phyloP scores from a whole-genome alignment of 2,888 invertebrate genomes.

The Cantharis rufa region DNA sequence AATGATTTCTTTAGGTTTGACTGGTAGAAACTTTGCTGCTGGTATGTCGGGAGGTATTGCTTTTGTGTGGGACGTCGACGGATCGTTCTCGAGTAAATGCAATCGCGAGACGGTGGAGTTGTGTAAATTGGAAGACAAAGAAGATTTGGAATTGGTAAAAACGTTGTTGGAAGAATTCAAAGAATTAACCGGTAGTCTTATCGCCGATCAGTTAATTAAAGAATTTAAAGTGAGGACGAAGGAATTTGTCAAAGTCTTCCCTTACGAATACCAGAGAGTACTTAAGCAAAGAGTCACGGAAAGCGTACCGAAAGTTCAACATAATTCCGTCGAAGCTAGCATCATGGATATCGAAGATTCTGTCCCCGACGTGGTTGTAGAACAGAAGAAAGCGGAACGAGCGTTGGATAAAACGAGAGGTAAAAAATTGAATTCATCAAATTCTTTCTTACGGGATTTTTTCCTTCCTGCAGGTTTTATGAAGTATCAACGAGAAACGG shows the following conservation, averaged over 20 bases:
- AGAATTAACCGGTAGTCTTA: conserved; percentile 77
- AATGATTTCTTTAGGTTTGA: conserved; percentile 65
- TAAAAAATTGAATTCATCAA: conserved; percentile 6
- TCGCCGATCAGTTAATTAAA: conserved; percentile 78
- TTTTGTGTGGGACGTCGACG: conserved; percentile 89
- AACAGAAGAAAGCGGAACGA: conserved; percentile 81
- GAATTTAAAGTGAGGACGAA: conserved; percentile 77
- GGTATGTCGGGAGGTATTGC: conserved; percentile 97
- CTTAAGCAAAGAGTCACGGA: conserved; percentile 66
- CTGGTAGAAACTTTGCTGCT: conserved; percentile 98
- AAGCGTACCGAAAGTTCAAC: conserved; percentile 37
- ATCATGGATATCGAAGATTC: conserved; percentile 85
- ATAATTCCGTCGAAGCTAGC: conserved; percentile 51
- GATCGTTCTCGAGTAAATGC: conserved; percentile 83
- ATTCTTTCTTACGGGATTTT: conserved; percentile 7
- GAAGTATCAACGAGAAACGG: conserved; percentile 90
- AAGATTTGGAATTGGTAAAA: conserved; percentile 79
- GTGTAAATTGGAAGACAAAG: conserved; percentile 74
- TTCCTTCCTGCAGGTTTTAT: conserved; percentile 79
- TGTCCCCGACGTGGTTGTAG: conserved; percentile 74
- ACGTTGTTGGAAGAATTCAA: conserved; percentile 82
- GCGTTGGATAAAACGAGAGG: conserved; percentile 78
- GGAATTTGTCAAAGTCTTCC: conserved; percentile 93
- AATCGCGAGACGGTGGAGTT: conserved; percentile 96
- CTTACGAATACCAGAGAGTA: conserved; percentile 93